A percentile compares a stretch with the other conserved stretches of the same genome.
These are phyloP conservation scores for Microplitis mediator DNA, from an alignment of 1,140 invertebrate genomes.

Conservation along the genomic window DNA sequence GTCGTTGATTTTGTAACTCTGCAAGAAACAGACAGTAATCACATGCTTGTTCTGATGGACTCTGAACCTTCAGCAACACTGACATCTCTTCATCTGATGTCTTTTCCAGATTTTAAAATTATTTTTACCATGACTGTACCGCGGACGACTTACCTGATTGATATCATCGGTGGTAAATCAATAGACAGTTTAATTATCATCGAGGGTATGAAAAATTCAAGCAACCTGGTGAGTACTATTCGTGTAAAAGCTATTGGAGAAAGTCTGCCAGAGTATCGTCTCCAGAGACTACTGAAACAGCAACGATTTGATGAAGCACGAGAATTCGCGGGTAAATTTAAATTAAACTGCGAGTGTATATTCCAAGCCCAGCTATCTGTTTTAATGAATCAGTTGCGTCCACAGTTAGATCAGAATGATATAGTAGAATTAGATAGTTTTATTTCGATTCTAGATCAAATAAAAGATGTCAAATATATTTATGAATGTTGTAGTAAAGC, in stretches of 20 bases:
- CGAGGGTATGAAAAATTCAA: constrained; percentile 41
- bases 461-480: constrained; percentile 49
- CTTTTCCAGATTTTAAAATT: constrained; percentile 52
- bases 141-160: constrained; percentile 43
- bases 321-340: constrained; percentile 52
- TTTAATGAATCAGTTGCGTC: constrained; percentile 46
- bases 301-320: constrained; percentile 56
- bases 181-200: constrained; percentile 51
- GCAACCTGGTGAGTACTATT: constrained; percentile 40
- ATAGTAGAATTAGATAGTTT: constrained; percentile 35
- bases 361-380: constrained; percentile 49
- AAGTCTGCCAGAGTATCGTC: constrained; percentile 48
- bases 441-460: constrained; percentile 43
- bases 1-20: constrained; percentile 45
- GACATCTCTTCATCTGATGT: constrained; percentile 41
- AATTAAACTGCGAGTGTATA: constrained; percentile 49
- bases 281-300: constrained; percentile 51
- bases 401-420: constrained; percentile 37
- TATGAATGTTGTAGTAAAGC: constrained; percentile 54
- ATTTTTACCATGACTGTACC: constrained; percentile 50
- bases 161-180: constrained; percentile 35
- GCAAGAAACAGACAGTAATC: constrained; percentile 35
- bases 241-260: constrained; percentile 53
- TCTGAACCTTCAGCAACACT: constrained; percentile 9
- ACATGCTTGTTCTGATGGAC: constrained; percentile 44